Percentiles rank a stretch among this genome's conserved stretches.
These are phyloP conservation scores for Pycnomerus fuliginosus DNA, from an alignment of 2,888 invertebrate genomes.

Conservation along the genomic window DNA sequence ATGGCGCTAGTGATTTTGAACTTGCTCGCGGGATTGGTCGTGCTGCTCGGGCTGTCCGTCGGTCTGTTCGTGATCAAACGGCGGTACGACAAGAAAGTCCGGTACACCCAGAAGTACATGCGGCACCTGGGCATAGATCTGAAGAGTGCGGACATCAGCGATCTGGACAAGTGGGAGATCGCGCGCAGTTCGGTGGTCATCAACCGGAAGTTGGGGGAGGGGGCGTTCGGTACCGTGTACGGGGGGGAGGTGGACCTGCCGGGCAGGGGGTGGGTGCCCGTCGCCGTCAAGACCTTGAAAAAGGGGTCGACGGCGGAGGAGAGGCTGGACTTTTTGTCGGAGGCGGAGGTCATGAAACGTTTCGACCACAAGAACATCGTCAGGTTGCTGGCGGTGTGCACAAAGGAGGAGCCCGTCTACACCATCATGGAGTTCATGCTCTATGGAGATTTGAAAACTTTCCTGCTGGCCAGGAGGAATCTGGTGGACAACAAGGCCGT, in stretches of 20 bases:
- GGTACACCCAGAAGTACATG: constrained; percentile 67
- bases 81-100: constrained; percentile 68
- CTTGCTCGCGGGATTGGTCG: constrained; percentile 58
- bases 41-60: constrained; percentile 58
- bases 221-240: constrained; percentile 91
- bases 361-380: constrained; percentile 90
- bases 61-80: constrained; percentile 66
- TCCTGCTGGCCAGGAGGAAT: constrained; percentile 79
- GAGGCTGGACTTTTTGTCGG: constrained; percentile 87
- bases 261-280: constrained; percentile 73
- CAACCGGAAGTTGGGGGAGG: constrained; percentile 82
- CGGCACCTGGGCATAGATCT: constrained; percentile 66
- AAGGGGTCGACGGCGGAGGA: constrained; percentile 79
- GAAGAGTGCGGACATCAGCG: constrained; percentile 32
- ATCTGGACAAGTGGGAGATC: constrained; percentile 86
- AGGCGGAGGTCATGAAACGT: constrained; percentile 92
- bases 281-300: constrained; percentile 88
- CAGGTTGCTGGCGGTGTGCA: constrained; percentile 80
- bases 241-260: constrained; percentile 82
- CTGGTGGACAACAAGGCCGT: constrained; percentile 65
- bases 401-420: constrained; percentile 83
- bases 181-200: constrained; percentile 81
- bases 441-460: constrained; percentile 89
- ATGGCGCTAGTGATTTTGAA: constrained; percentile 68
- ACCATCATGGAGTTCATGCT: constrained; percentile 94